Percentiles rank a stretch among this genome's conserved stretches.
Conservation (phyloP, 2,797 vertebrate genomes). For the Clarias fuscus region DNA sequence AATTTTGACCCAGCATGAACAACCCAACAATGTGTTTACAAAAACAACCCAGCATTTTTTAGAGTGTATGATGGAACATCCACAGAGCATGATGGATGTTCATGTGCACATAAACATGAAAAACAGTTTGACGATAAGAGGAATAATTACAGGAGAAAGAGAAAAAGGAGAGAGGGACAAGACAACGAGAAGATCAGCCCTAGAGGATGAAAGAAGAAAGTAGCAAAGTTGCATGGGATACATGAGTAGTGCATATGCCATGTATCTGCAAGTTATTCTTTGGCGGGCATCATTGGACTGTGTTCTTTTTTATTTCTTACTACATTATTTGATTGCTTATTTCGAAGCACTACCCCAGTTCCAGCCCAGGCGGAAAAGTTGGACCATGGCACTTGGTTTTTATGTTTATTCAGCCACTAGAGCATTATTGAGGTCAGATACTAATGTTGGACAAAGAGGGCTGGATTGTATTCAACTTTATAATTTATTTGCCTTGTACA, state of each 20-base stretch:
- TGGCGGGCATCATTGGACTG: background rate
- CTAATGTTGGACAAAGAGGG: too few species aligned
- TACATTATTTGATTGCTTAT: background rate
- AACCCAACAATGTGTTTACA: too few species aligned
- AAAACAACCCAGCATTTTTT: too few species aligned
- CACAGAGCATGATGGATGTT: background rate
- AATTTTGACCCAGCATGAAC: too few species aligned
- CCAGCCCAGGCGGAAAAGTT: background rate
- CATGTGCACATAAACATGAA: background rate
- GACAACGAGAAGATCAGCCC: background rate
- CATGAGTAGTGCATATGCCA: background rate
- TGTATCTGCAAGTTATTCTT: background rate
- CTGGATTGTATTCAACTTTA: background rate
- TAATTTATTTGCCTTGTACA: background rate
- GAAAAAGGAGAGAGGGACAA: background rate
- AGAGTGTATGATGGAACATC: too few species aligned
- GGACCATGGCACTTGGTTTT: too few species aligned
- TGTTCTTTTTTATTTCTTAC: background rate
- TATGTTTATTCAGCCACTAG: too few species aligned
- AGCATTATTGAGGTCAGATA: too few species aligned
- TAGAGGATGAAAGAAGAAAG: background rate
- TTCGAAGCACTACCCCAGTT: background rate
- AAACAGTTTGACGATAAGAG: background rate
- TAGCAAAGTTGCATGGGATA: background rate
- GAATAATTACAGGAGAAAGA: background rate